Conservation (phyloP, 2,797 vertebrate species). For the Pangasius djambal region DNA sequence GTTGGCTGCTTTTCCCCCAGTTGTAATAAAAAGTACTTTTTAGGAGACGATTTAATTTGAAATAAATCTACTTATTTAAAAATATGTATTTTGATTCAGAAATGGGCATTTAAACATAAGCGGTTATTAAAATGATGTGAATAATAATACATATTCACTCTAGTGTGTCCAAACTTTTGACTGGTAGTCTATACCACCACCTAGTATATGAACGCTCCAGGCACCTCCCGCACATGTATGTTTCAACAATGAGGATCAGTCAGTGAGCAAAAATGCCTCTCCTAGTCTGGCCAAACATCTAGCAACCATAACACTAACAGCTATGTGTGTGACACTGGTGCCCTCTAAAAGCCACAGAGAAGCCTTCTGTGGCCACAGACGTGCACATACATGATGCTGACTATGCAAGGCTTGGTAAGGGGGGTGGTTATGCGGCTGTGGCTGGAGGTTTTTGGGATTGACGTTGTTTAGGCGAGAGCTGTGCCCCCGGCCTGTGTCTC, state of each 20-base stretch:
- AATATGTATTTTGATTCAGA: not conserved
- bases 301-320: conserved; percentile 6
- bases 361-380: conserved; percentile 56
- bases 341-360: conserved; percentile 11
- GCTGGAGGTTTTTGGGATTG: conserved; percentile 72
- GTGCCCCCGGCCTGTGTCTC: conserved; percentile 79
- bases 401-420: conserved; percentile 19
- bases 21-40: not conserved
- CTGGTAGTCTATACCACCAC: not conserved
- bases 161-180: not conserved
- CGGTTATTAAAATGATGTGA: not conserved
- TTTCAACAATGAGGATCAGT: not conserved
- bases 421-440: conserved; percentile 38
- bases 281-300: not conserved
- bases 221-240: not conserved
- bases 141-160: not conserved
- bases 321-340: conserved; percentile 6
- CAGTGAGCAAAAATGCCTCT: not conserved
- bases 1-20: not conserved
- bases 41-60: not conserved
- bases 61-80: not conserved
- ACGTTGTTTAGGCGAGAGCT: conserved; percentile 78
- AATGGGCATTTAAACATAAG: not conserved
- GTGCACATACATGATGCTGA: conserved; percentile 51
- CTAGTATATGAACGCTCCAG: not conserved